Conservation (phyloP, 2,113 vertebrate genomes). For the Vanacampus margaritifer region DNA sequence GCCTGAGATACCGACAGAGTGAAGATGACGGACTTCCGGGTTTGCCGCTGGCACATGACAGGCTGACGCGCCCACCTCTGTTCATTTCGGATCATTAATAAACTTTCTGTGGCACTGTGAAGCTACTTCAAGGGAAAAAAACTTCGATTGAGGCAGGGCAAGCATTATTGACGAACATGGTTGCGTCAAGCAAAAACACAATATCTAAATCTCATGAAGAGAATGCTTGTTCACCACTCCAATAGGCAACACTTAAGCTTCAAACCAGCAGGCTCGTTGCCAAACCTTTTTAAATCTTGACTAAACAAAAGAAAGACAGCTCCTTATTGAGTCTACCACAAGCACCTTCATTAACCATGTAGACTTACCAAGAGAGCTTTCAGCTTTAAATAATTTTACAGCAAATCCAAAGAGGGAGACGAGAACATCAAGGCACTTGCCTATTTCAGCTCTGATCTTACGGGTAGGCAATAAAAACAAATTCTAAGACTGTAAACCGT, state of each 20-base stretch:
- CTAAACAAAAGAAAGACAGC: slow-evolving; percentile 52
- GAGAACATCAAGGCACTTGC: slow-evolving; percentile 30
- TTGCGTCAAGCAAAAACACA: slow-evolving; percentile 17
- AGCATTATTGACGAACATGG: slow-evolving; percentile 15
- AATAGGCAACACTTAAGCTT: slow-evolving; percentile 42
- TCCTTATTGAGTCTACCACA: slow-evolving; percentile 50
- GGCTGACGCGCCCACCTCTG: no score
- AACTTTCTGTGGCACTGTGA: no score
- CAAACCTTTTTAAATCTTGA: slow-evolving; percentile 59
- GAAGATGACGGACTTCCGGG: no score
- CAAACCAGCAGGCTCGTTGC: slow-evolving; percentile 46
- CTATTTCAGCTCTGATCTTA: slow-evolving; percentile 39
- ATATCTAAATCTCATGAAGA: slow-evolving; percentile 1
- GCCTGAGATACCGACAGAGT: no score
- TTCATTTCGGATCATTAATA: no score
- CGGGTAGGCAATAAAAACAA: slow-evolving; percentile 38
- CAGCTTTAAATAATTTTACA: slow-evolving; percentile 43
- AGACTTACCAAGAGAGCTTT: slow-evolving; percentile 40
- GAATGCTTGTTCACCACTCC: slow-evolving; percentile 30
- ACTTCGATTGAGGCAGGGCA: slow-evolving; percentile 10
- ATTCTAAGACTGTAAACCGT: slow-evolving; percentile 14
- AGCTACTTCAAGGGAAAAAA: no score
- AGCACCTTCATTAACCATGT: slow-evolving; percentile 48
- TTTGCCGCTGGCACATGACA: no score
- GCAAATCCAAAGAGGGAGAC: slow-evolving; percentile 24